Percentiles rank a stretch among this genome's conserved stretches.
Evolutionary conservation across 1,140 invertebrate species (phyloP).

Genomic region (Zophobas atratus): DNA sequence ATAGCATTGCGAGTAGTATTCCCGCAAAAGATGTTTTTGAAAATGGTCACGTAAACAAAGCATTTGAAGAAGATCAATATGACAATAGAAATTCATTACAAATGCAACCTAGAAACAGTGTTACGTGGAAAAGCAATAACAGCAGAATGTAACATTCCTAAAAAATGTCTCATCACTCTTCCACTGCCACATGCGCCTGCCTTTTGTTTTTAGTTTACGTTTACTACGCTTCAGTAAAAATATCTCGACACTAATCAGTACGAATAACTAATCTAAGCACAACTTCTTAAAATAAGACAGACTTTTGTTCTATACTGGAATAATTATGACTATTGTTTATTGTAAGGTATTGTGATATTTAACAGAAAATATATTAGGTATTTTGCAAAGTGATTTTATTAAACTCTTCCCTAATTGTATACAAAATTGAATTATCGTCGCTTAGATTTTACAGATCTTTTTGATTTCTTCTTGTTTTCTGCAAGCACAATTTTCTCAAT

Average conservation of each 20-base stretch:
- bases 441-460: not conserved
- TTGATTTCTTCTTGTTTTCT: not conserved
- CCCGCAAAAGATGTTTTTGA: slow-evolving; percentile 73
- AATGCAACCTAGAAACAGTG: slow-evolving; percentile 63
- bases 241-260: slow-evolving; percentile 36
- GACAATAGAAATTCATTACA: slow-evolving; percentile 68
- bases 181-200: slow-evolving; percentile 38
- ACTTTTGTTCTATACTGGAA: slow-evolving; percentile 16
- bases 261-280: slow-evolving; percentile 61
- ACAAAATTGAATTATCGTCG: not conserved
- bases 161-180: not conserved
- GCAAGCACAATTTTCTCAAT: not conserved
- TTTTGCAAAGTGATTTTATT: slow-evolving; percentile 16
- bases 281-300: slow-evolving; percentile 53
- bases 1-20: slow-evolving; percentile 72
- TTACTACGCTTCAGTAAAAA: not conserved
- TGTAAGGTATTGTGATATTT: slow-evolving; percentile 57
- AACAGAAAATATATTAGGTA: slow-evolving; percentile 42
- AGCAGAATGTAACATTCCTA: slow-evolving; percentile 61
- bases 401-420: not conserved
- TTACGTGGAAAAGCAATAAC: slow-evolving; percentile 63
- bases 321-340: slow-evolving; percentile 48
- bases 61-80: slow-evolving; percentile 72
- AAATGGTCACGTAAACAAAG: slow-evolving; percentile 69
- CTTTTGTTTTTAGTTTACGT: not conserved